Conservation (phyloP, 2,888 invertebrate genomes). For the Adelphocoris suturalis region DNA sequence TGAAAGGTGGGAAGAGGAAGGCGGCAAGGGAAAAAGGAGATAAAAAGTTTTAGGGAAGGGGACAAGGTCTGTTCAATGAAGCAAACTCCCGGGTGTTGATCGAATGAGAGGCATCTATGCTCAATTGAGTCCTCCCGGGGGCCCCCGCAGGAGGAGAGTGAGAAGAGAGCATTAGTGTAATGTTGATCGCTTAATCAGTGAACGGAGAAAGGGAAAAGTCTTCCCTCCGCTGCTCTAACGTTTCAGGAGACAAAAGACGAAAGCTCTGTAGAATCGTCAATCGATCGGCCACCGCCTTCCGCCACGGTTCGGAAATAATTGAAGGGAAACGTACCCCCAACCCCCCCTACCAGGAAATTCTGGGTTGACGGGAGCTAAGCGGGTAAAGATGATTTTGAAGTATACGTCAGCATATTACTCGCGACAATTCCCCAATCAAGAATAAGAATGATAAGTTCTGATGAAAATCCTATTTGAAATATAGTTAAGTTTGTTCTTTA, state of each 20-base stretch:
- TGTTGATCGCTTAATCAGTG: conserved; percentile 70
- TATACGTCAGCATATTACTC: background rate
- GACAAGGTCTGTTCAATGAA: conserved; percentile 65
- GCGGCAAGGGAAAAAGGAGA: background rate
- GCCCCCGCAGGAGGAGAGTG: conserved; percentile 47
- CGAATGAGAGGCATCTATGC: conserved; percentile 65
- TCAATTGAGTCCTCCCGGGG: conserved; percentile 50
- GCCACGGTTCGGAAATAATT: conserved; percentile 40
- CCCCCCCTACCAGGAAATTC: background rate
- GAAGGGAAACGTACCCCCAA: background rate
- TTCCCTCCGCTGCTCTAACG: conserved; percentile 10
- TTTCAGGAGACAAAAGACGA: conserved; percentile 44
- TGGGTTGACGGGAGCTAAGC: background rate
- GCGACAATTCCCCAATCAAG: conserved; percentile 16
- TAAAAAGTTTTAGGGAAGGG: conserved; percentile 44
- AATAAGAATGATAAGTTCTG: background rate
- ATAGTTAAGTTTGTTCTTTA: too few relatives aligned
- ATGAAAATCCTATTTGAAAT: background rate
- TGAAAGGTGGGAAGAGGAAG: conserved; percentile 3
- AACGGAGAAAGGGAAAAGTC: conserved; percentile 25
- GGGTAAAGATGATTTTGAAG: background rate
- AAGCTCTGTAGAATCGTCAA: conserved; percentile 31
- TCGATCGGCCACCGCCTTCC: conserved; percentile 26
- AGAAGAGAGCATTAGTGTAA: conserved; percentile 70
- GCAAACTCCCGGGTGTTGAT: conserved; percentile 61